Conservation (phyloP, 2,113 vertebrate genomes). For the Forbesichthys agassizii region DNA sequence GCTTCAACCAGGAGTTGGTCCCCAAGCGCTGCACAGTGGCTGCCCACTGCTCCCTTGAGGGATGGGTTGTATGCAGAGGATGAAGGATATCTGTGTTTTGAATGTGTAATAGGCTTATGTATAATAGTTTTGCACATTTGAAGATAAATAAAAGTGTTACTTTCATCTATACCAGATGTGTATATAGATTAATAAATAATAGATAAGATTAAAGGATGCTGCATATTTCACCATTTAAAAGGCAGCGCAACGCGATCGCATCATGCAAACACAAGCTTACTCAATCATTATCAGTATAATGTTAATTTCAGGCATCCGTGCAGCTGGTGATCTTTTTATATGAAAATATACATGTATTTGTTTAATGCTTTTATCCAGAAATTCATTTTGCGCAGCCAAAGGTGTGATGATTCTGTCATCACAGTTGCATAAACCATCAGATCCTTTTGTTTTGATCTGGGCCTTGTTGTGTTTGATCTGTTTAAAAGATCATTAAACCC, state of each 20-base stretch:
- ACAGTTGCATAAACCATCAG: conserved; percentile 33
- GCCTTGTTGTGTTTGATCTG: conserved; percentile 43
- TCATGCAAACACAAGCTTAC: conserved; percentile 10
- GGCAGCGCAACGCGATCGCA: neutral
- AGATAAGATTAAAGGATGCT: conserved; percentile 8
- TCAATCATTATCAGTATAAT: conserved; percentile 63
- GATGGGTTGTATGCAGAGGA: too few relatives aligned
- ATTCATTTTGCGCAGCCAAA: conserved; percentile 35
- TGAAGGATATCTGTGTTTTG: too few relatives aligned
- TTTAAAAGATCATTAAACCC: conserved; percentile 35
- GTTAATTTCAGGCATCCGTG: conserved; percentile 48
- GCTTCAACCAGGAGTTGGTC: too few relatives aligned
- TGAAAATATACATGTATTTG: conserved; percentile 66
- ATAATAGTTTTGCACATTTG: neutral
- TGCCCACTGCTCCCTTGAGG: too few relatives aligned
- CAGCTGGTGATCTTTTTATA: conserved; percentile 66
- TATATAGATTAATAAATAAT: conserved; percentile 6
- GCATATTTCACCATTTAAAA: conserved; percentile 5
- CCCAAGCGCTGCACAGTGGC: too few relatives aligned
- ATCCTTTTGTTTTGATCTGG: conserved; percentile 53
- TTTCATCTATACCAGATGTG: neutral
- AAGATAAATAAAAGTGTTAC: neutral
- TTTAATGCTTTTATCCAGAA: conserved; percentile 65
- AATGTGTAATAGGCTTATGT: too few relatives aligned
- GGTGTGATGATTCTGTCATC: conserved; percentile 43